Percentiles rank a stretch among this genome's conserved stretches.
These are phyloP conservation scores for Chelonia mydas DNA, from an alignment of 2,797 vertebrate genomes.

Conservation along the genomic window DNA sequence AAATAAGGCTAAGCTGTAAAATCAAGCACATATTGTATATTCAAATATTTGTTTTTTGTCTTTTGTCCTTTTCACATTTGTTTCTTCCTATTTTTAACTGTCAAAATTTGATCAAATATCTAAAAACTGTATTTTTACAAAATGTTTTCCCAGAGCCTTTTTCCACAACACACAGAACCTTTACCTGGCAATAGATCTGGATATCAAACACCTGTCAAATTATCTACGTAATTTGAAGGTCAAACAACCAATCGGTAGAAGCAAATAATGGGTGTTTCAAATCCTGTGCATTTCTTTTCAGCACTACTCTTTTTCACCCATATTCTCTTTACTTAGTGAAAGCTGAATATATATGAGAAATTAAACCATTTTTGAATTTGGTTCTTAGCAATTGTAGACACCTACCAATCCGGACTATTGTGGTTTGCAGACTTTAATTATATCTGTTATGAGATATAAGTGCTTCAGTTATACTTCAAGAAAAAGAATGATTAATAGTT, in stretches of 20 bases:
- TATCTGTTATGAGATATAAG: not conserved
- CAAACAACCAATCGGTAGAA: not conserved
- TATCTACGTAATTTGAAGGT: not conserved
- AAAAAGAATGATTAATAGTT: not conserved
- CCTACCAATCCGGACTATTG: not conserved
- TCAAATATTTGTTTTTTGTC: not conserved
- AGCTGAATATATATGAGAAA: not conserved
- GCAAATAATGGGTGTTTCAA: not conserved
- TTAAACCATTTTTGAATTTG: not conserved
- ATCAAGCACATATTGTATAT: not conserved
- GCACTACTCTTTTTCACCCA: not conserved
- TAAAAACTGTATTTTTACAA: not conserved
- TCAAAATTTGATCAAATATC: not conserved
- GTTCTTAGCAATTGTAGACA: not conserved
- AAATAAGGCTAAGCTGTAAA: not conserved
- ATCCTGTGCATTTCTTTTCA: not conserved
- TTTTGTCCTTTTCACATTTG: not conserved
- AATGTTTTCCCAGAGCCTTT: not conserved
- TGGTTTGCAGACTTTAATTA: conserved; percentile 5
- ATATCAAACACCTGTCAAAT: not conserved
- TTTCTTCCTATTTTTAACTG: not conserved
- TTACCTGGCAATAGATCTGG: not conserved
- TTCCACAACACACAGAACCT: not conserved
- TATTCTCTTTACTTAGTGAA: not conserved
- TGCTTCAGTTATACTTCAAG: not conserved